Base-by-base conservation (phyloP, 2,113 vertebrate species). In the Rhinolophus ferrumequinum region DNA sequence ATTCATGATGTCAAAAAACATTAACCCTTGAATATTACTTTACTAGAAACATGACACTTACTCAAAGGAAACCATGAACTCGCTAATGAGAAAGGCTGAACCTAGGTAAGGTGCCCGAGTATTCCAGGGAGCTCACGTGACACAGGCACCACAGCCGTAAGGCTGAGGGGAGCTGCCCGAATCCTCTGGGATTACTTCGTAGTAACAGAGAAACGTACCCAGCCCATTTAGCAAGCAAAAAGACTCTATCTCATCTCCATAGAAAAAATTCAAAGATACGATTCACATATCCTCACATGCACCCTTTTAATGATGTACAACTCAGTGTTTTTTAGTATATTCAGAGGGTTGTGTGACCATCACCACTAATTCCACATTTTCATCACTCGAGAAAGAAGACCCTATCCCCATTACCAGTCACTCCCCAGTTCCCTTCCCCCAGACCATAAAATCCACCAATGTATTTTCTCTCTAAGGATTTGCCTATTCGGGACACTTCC, bases 11-110 rank as follows among this genome's bases (percentile, higher is more conserved):
- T 81, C 52, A 84, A 90, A 86, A 93, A 73, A 44, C 14, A 30
- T 26, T 58, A 88, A 50, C 26, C 58, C 35, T 26, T 22, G 77
- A 41, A 18, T 62, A 47, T 28, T 60, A 90, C 54, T 67, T 96
- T 80, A 75, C 33, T 94, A 89, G 66, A 97, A 96, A 93, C 77
- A 67, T 8, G 21, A 50, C 18, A 84, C 18, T 77, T 75, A 70
- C 38, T 41, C 44, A 92, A 79, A 90, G 52, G 56, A 77, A 88
- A 75, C 16, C 52, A 64, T 35, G 73, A 90, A 47, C 15, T 73
- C 0, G 15, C 75, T 26, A 62, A 73, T 14, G 22, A 94, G 41
- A 77, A 95, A 75, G 33, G n/a, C 44, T 30, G 50, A 89, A 12
- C 2, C 8, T 6, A 18, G 72, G 64, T 0, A 67, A 80, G 30